Base-by-base conservation (phyloP, 2,113 vertebrate species). In the Tringa solitaria region DNA sequence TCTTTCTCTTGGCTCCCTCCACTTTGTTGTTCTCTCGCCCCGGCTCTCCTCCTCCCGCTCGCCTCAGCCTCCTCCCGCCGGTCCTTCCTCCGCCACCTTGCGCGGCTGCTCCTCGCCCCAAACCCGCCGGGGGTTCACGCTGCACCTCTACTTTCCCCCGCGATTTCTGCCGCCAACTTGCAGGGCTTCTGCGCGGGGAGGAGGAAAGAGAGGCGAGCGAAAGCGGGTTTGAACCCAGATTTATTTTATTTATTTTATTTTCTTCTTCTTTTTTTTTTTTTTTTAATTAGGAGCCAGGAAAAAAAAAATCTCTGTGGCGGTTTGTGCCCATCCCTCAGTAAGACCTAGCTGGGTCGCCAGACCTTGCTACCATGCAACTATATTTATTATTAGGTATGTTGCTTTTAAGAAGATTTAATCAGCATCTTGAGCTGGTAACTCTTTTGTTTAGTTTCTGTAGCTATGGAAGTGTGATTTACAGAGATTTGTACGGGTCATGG, bases 401-500 rank as follows among this genome's bases (percentile, higher is more conserved):
- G 98, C 97, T 97, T 98, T 98, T 98, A 98, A 98, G 97, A 97
- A 98, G 97, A 96, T 98, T 98, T 98, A 98, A 98, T 97, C 98
- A 98, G 98, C 98, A 98, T 99, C 98, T 99, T 97, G 98, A 98
- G 98, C 97, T 61, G 61, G 96, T 95, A 94, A 97, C 97, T 92
- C 97, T 97, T 98, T 98, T 98, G 98, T 96, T 98, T 98, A 97
- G 98, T 98, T 98, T 98, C 98, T 98, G 98, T 98, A 97, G 98
- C 98, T 98, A 96, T 98, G 97, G 98, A 98, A 99, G 99, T 99
- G 98, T 99, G 99, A 98, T 99, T 99, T 99, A 99, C 98, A 98
- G 94, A 98, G 98, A 98, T 98, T 98, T 99, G 98, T 98, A 98
- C 97, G 98, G 98, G 98, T 98, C 98, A 99, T 97, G 98, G 98